Evolutionary conservation across 92 coral and sea anemone species (phyloP).

Genomic region (Porites lobata): DNA sequence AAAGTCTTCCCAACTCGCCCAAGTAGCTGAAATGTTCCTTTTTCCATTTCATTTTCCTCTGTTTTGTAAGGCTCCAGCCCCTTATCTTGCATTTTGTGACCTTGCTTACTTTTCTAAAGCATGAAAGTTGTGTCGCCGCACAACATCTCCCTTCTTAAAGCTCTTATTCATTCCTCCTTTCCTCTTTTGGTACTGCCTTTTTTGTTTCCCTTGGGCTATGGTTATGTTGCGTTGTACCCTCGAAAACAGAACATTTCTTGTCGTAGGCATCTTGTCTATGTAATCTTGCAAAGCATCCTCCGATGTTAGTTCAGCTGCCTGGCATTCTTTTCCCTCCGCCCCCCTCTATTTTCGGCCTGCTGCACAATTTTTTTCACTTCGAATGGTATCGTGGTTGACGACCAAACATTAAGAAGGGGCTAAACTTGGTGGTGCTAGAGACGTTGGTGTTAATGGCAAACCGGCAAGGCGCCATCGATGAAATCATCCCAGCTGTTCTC

Average conservation of each 20-base stretch:
- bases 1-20: conserved; percentile 27
- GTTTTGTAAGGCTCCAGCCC: conserved; percentile 66
- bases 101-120: conserved; percentile 64
- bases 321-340: neutral
- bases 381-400: conserved; percentile 63
- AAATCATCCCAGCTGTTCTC: conserved; percentile 70
- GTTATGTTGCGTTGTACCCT: conserved; percentile 38
- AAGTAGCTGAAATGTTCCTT: conserved; percentile 54
- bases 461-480: conserved; percentile 60
- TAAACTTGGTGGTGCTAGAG: conserved; percentile 73
- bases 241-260: conserved; percentile 57
- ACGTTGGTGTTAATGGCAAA: conserved; percentile 71
- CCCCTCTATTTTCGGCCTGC: conserved; percentile 2
- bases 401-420: conserved; percentile 74
- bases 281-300: conserved; percentile 37
- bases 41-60: conserved; percentile 30
- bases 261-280: conserved; percentile 29
- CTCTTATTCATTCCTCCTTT: conserved; percentile 30
- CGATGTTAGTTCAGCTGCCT: neutral
- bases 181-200: conserved; percentile 51
- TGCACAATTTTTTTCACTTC: conserved; percentile 42
- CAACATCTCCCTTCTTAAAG: conserved; percentile 53
- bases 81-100: conserved; percentile 71
- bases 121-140: conserved; percentile 50
- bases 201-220: conserved; percentile 72